These are phyloP conservation scores for Delphinapterus leucas DNA, from an alignment of 2,113 vertebrate genomes.

Conservation along the genomic window DNA sequence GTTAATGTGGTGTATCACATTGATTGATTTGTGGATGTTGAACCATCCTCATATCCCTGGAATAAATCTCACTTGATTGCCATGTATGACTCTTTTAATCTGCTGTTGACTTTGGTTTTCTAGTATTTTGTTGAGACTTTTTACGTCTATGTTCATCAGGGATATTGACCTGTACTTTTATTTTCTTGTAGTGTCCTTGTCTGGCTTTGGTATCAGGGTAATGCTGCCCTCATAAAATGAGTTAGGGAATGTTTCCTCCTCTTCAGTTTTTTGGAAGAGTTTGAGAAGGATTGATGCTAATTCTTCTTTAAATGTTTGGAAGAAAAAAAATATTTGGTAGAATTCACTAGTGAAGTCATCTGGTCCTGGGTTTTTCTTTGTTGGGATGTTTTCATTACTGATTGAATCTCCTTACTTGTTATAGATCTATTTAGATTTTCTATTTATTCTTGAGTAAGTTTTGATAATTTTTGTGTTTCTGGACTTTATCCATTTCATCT, in stretches of 20 bases:
- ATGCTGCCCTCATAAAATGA: background rate
- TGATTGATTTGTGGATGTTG: background rate
- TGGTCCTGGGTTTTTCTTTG: background rate
- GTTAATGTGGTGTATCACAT: background rate
- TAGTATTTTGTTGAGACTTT: background rate
- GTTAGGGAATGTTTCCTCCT: background rate
- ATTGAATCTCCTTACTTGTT: background rate
- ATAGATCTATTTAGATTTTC: background rate
- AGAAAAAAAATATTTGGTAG: background rate
- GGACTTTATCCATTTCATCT: background rate
- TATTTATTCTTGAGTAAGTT: background rate
- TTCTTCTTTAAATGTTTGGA: background rate
- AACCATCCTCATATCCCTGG: background rate
- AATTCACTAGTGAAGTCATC: background rate
- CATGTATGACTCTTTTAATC: background rate
- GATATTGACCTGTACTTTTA: background rate
- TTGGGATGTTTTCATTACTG: background rate
- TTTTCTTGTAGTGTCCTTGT: background rate
- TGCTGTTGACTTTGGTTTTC: background rate
- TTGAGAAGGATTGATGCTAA: background rate
- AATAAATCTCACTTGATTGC: background rate
- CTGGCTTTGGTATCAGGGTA: background rate
- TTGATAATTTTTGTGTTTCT: background rate
- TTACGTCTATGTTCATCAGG: background rate
- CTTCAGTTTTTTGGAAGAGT: background rate